Percentiles rank a stretch among this genome's conserved stretches.
Evolutionary conservation across 2,113 vertebrate species (phyloP).

Genomic region (Xerus inauris): DNA sequence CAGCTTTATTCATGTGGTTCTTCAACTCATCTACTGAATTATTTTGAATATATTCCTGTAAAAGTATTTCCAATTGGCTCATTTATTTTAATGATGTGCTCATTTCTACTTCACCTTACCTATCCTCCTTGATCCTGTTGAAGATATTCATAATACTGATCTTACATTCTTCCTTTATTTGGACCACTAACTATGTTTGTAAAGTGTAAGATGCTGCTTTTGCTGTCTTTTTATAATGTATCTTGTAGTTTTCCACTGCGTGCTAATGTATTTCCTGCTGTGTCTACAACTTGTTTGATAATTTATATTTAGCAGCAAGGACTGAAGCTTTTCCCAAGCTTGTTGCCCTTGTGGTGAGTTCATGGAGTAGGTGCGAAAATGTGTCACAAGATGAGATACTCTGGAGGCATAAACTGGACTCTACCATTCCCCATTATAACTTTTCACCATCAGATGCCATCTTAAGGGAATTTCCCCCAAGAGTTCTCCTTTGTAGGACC

Average conservation of each 20-base stretch:
- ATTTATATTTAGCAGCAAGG: not conserved
- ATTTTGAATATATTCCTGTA: not conserved
- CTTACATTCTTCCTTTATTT: not conserved
- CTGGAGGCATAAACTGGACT: not conserved
- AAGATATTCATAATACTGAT: not conserved
- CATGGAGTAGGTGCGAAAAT: not conserved
- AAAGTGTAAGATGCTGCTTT: not conserved
- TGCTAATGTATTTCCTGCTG: not conserved
- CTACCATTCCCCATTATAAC: not conserved
- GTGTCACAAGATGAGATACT: not conserved
- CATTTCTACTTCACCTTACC: not conserved
- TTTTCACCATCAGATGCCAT: not conserved
- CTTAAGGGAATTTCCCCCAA: not conserved
- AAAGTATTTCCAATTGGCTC: not conserved
- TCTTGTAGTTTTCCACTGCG: not conserved
- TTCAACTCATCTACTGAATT: not conserved
- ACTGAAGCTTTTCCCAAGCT: not conserved
- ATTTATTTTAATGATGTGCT: not conserved
- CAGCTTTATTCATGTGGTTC: not conserved
- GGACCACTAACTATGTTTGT: not conserved
- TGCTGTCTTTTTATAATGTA: not conserved
- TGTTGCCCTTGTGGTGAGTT: not conserved
- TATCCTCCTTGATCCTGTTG: not conserved
- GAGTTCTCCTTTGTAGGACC: not conserved
- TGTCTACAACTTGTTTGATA: not conserved